Percentiles rank a stretch among this genome's conserved stretches.
Evolutionary conservation across 2,113 vertebrate genomes (phyloP).

Genomic region (Gymnorhina tibicen): DNA sequence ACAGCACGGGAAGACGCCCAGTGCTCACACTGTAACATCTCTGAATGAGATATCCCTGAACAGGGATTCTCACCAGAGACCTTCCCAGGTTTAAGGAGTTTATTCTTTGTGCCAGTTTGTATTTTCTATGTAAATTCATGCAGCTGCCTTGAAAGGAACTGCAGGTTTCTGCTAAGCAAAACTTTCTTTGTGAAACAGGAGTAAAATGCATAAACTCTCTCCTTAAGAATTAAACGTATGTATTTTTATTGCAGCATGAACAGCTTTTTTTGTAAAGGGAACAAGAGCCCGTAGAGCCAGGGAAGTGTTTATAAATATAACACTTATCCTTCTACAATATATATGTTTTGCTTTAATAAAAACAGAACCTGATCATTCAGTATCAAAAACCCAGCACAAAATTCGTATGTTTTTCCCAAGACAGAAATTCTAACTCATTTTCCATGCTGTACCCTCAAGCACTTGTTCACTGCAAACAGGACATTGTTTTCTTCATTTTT

Average conservation of each 20-base stretch:
- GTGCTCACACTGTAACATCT: not conserved
- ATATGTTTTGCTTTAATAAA: conserved; percentile 32
- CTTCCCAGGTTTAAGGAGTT: not conserved
- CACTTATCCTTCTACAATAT: not conserved
- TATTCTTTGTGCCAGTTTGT: not conserved
- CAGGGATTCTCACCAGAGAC: not conserved
- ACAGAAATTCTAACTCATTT: conserved; percentile 33
- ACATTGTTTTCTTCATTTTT: conserved; percentile 9
- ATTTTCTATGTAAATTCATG: conserved; percentile 41
- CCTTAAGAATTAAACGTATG: not conserved
- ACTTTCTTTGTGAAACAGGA: conserved; percentile 16
- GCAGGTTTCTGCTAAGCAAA: conserved; percentile 30
- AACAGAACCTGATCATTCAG: not conserved
- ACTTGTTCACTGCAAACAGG: conserved; percentile 12
- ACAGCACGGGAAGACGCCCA: not conserved
- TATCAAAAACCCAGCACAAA: conserved; percentile 22
- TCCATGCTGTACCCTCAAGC: not conserved
- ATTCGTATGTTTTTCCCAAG: not conserved
- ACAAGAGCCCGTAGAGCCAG: not conserved
- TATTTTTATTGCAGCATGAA: conserved; percentile 31
- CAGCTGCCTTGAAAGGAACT: conserved; percentile 48
- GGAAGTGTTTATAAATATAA: conserved; percentile 23
- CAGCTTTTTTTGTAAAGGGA: not conserved
- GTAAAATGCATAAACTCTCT: not conserved
- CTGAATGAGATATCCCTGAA: not conserved